Evolutionary conservation across 2,888 invertebrate species (phyloP).

Genomic region (Hanleya hanleyi): DNA sequence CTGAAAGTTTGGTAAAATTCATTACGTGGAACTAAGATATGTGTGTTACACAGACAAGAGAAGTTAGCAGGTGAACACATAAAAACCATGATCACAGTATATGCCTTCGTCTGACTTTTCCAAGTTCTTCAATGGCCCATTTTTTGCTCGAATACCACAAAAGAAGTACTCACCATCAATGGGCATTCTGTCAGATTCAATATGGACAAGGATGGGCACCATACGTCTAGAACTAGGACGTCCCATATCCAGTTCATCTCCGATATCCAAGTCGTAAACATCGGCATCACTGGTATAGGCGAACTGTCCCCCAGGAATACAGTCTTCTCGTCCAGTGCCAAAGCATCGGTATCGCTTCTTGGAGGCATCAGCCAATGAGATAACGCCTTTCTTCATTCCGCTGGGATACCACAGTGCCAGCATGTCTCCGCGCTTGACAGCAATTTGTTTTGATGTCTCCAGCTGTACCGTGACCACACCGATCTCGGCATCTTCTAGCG

Average conservation of each 20-base stretch:
- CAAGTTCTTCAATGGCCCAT: too few species aligned
- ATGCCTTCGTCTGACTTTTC: too few species aligned
- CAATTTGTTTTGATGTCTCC: not conserved
- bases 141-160: too few species aligned
- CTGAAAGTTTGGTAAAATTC: too few species aligned
- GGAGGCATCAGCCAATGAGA: conserved; percentile 2
- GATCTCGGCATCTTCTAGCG: not conserved
- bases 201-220: not conserved
- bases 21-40: too few species aligned
- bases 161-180: not conserved
- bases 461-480: not conserved
- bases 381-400: not conserved
- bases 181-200: conserved; percentile 1
- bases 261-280: not conserved
- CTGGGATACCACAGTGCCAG: not conserved
- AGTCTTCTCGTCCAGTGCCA: not conserved
- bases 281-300: not conserved
- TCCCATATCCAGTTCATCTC: not conserved
- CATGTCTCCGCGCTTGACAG: not conserved
- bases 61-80: too few species aligned
- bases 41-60: too few species aligned
- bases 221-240: not conserved
- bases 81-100: too few species aligned
- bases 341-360: not conserved
- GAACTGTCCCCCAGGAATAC: not conserved